phyloP scores from a whole-genome alignment of 2,797 vertebrate species.

The Acrossocheilus wenchowensis region DNA sequence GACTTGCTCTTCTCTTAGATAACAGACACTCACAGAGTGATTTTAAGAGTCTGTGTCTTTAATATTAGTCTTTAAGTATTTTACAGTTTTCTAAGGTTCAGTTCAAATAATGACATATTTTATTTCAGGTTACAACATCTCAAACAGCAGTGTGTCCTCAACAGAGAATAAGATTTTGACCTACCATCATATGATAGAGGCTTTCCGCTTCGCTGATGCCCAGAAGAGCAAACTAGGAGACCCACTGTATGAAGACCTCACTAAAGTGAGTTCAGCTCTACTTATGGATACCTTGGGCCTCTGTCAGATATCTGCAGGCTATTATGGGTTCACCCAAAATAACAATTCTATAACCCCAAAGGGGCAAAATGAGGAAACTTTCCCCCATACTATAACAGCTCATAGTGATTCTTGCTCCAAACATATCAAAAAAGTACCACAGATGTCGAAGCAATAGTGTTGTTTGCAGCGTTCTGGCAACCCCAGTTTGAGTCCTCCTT shows the following conservation, averaged over 20 bases:
- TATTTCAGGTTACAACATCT: constrained; percentile 87
- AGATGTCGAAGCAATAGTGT: too few species aligned
- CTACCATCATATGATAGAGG: constrained; percentile 91
- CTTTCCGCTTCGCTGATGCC: constrained; percentile 92
- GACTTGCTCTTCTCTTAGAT: neutral
- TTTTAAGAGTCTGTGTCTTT: neutral
- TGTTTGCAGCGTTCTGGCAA: too few species aligned
- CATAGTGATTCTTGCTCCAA: neutral
- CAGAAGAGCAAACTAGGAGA: constrained; percentile 91
- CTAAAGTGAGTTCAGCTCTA: constrained; percentile 77
- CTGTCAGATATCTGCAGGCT: neutral
- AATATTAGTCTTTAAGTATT: neutral
- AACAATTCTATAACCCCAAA: neutral
- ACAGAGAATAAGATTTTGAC: constrained; percentile 83
- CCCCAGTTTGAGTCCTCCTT: neutral
- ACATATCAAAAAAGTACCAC: neutral
- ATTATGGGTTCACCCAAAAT: neutral
- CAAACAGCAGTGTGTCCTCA: constrained; percentile 79
- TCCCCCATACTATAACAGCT: too few species aligned
- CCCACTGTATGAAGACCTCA: constrained; percentile 84
- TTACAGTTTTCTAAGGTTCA: neutral
- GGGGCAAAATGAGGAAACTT: too few species aligned
- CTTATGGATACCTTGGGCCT: neutral
- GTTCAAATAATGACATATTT: neutral
- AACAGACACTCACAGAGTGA: too few species aligned